Evolutionary conservation across 2,888 invertebrate species (phyloP).

Genomic region (Pyrgus malvae): DNA sequence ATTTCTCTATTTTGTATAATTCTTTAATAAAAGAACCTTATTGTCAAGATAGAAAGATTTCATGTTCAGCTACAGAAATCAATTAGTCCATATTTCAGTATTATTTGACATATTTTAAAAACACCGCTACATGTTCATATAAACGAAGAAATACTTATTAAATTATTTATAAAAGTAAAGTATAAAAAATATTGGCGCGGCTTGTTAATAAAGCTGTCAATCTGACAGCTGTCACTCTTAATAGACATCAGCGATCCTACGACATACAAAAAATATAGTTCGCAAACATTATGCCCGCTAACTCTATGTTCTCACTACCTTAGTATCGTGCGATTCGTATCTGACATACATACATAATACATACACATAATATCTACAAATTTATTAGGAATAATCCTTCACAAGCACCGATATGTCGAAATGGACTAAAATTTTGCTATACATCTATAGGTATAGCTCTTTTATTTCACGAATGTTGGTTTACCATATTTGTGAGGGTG

Average conservation of each 20-base stretch:
- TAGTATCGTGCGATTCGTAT: conserved; percentile 50
- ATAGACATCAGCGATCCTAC: conserved; percentile 20
- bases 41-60: too few relatives aligned
- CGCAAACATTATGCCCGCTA: conserved; percentile 37
- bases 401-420: conserved; percentile 80
- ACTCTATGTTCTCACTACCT: conserved; percentile 46
- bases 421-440: conserved; percentile 67
- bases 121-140: too few relatives aligned
- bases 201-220: not conserved
- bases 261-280: conserved; percentile 40
- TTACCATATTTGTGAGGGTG: too few relatives aligned
- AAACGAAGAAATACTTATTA: not conserved
- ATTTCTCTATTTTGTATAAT: too few relatives aligned
- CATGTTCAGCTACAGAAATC: too few relatives aligned
- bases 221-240: conserved; percentile 12
- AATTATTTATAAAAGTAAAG: too few relatives aligned
- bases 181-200: conserved; percentile 13
- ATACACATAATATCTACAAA: conserved; percentile 45
- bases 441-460: conserved; percentile 43
- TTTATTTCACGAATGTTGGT: too few relatives aligned
- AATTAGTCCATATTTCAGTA: too few relatives aligned
- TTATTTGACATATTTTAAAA: too few relatives aligned
- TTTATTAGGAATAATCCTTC: conserved; percentile 66
- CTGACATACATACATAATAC: conserved; percentile 38
- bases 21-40: too few relatives aligned